Evolutionary conservation across 1,140 invertebrate species (phyloP), one percentile per base, ranked within the genome.

Genomic region (Contarinia nasturtii): DNA sequence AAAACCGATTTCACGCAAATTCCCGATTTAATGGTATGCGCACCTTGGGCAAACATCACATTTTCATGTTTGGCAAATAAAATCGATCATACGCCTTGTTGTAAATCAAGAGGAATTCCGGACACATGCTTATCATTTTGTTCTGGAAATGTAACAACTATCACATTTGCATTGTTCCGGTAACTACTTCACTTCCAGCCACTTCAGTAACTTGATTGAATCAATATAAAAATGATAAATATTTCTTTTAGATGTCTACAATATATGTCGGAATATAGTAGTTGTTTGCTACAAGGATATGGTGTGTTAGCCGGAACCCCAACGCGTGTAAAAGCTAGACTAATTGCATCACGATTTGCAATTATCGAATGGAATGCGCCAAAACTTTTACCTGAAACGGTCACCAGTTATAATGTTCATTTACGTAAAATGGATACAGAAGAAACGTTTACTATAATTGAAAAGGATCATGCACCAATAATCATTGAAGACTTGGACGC

Each of bases 1-100:
- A 70, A 76, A 48, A 67, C 73, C 2, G 70, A 72, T 44, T 61
- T 68, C 22, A 70, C 73, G 1, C 74, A 73, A 49, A 67, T 80
- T 27, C 71, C 74, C 0, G 83, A 87, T 60, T 66, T 86, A 52
- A 86, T 88, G 77, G 84, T 86, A 22, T 88, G 85, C 60, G 84
- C 84, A 0, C 82, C 84, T 0, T 86, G 81, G 80, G 80, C 82
- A 1, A 72, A 76, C 0, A 74, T 77, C 18, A 82, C 81, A 2
- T 87, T 87, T 56, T 73, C 73, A 2, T 88, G 85, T 57, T 65
- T 88, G 44, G 76, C 81, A 14, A 82, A 86, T 55, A 79, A 80
- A 2, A 72, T 80, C 49, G 83, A 88, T 65, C 84, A 87, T 63
- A 80, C 79, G 1, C 75, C 79, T 0, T 89, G 84, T 65, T 88